Evolutionary conservation across 1,140 invertebrate genomes (phyloP).

Genomic region (Lepidurus apus): DNA sequence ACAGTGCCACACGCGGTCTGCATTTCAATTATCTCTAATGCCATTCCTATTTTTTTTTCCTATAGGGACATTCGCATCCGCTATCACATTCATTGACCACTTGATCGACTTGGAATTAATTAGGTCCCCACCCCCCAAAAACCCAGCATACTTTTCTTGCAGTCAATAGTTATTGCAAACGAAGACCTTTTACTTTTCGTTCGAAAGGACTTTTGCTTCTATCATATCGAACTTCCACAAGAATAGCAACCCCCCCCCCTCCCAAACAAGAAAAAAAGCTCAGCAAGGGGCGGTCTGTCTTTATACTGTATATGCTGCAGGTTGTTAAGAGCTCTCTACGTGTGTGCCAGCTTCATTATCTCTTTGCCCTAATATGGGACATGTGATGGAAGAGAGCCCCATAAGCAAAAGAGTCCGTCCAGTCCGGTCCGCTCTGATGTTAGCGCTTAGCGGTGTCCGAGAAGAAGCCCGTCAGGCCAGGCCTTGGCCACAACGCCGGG

Average conservation of each 20-base stretch:
- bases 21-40: constrained; percentile 20
- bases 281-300: constrained; percentile 17
- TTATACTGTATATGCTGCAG: constrained; percentile 22
- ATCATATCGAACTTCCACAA: not conserved
- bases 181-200: not conserved
- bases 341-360: constrained; percentile 21
- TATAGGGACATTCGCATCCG: constrained; percentile 2
- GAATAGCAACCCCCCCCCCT: not conserved
- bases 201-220: not conserved
- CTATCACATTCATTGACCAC: constrained; percentile 15
- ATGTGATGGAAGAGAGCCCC: constrained; percentile 20
- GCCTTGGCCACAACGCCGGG: constrained; percentile 3
- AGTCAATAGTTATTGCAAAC: not conserved
- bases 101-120: constrained; percentile 7
- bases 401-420: constrained; percentile 13
- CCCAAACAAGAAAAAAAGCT: not conserved
- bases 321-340: constrained; percentile 18
- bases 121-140: not conserved
- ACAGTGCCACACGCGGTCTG: constrained; percentile 20
- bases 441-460: constrained; percentile 16
- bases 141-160: not conserved
- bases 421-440: constrained; percentile 20
- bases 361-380: constrained; percentile 21
- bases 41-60: not conserved
- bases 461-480: constrained; percentile 1